Evolutionary conservation across 1,140 invertebrate species (phyloP).

Genomic region (Glossosoma conforme): DNA sequence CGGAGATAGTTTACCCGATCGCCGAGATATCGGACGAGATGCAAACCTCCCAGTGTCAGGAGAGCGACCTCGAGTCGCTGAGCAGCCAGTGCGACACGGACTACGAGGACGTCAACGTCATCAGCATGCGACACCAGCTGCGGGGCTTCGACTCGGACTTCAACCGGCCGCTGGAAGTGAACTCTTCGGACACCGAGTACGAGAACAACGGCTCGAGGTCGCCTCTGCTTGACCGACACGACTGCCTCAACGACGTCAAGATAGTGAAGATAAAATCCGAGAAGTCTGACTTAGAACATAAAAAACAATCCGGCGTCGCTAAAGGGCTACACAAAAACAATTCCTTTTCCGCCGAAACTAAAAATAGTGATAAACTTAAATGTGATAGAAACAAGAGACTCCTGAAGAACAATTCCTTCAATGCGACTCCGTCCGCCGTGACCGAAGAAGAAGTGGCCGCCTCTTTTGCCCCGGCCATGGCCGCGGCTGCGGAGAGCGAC

Average conservation of each 20-base stretch:
- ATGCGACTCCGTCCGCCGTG: conserved; percentile 22
- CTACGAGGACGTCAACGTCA: conserved; percentile 51
- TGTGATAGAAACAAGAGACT: conserved; percentile 45
- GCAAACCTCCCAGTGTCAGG: conserved; percentile 62
- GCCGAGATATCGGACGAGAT: conserved; percentile 79
- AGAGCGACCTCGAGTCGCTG: conserved; percentile 55
- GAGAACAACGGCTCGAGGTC: conserved; percentile 58
- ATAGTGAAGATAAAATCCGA: conserved; percentile 39
- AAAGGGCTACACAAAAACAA: conserved; percentile 34
- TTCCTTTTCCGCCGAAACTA: conserved; percentile 35
- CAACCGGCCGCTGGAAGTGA: conserved; percentile 42
- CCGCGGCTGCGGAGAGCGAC: neutral
- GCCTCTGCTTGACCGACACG: conserved; percentile 48
- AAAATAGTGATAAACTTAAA: conserved; percentile 42
- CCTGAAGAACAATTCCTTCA: conserved; percentile 38
- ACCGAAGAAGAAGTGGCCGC: conserved; percentile 15
- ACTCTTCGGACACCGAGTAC: conserved; percentile 52
- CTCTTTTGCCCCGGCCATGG: neutral
- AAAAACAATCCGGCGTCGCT: conserved; percentile 40
- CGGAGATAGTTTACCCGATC: conserved; percentile 77
- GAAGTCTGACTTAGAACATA: conserved; percentile 38
- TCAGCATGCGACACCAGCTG: conserved; percentile 38
- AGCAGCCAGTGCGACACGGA: conserved; percentile 49
- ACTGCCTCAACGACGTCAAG: conserved; percentile 35
- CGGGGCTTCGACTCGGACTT: conserved; percentile 49